phyloP scores from a whole-genome alignment of 1,140 invertebrate genomes.

The Limonius californicus region DNA sequence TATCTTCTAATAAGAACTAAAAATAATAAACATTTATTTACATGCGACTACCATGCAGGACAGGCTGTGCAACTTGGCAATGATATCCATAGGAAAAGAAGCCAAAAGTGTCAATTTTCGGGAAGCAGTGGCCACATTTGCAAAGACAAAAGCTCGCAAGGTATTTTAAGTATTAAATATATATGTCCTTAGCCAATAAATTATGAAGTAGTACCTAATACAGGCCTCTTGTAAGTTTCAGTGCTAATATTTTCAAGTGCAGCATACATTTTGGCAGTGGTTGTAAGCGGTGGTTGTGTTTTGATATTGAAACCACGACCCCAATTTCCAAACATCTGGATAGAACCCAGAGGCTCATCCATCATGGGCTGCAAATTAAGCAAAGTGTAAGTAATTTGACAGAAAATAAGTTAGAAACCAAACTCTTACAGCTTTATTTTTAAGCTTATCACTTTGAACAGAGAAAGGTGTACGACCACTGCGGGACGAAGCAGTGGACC shows the following conservation, averaged over 20 bases:
- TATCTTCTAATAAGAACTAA: too few species aligned
- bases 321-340: constrained; percentile 44
- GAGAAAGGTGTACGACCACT: constrained; percentile 42
- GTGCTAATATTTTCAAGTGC: constrained; percentile 45
- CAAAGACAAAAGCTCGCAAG: too few species aligned
- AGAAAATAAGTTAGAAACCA: constrained; percentile 37
- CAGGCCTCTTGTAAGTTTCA: constrained; percentile 47
- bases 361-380: constrained; percentile 44
- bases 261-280: constrained; percentile 49
- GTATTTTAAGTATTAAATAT: too few species aligned
- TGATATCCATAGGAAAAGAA: too few species aligned
- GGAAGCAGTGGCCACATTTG: too few species aligned
- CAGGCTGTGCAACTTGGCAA: too few species aligned
- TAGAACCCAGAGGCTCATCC: constrained; percentile 50
- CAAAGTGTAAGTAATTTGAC: constrained; percentile 6
- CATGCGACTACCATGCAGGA: too few species aligned
- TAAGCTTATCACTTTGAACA: constrained; percentile 53
- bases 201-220: neutral
- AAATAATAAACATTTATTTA: neutral
- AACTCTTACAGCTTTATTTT: constrained; percentile 48
- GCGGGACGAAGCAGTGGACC: constrained; percentile 33
- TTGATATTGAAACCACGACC: constrained; percentile 37
- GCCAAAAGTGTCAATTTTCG: too few species aligned
- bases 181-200: constrained; percentile 47
- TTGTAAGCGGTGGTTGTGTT: constrained; percentile 33